Percentiles rank a stretch among this genome's conserved stretches.
These are phyloP conservation scores for Deilephila porcellus DNA, from an alignment of 2,888 invertebrate genomes.

Conservation along the genomic window DNA sequence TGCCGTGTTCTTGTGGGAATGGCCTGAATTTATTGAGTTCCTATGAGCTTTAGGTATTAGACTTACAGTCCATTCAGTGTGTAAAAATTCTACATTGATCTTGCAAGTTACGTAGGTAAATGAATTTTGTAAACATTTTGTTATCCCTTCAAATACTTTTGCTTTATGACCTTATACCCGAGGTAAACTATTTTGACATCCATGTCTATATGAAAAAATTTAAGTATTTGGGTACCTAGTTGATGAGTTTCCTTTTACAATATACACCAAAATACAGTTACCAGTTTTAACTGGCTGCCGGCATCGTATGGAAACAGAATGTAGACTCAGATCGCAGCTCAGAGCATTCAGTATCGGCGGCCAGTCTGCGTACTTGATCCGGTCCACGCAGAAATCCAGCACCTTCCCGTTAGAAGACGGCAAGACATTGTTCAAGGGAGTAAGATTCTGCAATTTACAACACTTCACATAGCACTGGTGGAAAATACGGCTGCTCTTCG, in stretches of 20 bases:
- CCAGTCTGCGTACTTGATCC: constrained; percentile 91
- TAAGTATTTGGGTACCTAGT: neutral
- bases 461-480: constrained; percentile 81
- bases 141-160: too few species aligned
- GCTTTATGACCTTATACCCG: too few species aligned
- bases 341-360: constrained; percentile 89
- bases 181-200: too few species aligned
- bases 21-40: too few species aligned
- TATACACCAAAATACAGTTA: neutral
- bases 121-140: too few species aligned
- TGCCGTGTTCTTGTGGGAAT: too few species aligned
- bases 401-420: constrained; percentile 78
- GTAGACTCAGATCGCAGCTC: constrained; percentile 88
- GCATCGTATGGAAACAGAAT: constrained; percentile 88
- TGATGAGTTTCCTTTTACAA: neutral
- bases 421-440: constrained; percentile 70
- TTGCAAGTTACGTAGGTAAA: too few species aligned
- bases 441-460: constrained; percentile 79
- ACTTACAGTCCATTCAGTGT: too few species aligned
- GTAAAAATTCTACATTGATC: too few species aligned
- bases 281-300: constrained; percentile 79
- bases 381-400: constrained; percentile 90
- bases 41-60: too few species aligned
- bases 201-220: too few species aligned
- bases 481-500: constrained; percentile 76